A percentile compares a stretch with the other conserved stretches of the same genome.
These are phyloP conservation scores for Porphyrio hochstetteri DNA, from an alignment of 2,113 vertebrate species.

Conservation along the genomic window DNA sequence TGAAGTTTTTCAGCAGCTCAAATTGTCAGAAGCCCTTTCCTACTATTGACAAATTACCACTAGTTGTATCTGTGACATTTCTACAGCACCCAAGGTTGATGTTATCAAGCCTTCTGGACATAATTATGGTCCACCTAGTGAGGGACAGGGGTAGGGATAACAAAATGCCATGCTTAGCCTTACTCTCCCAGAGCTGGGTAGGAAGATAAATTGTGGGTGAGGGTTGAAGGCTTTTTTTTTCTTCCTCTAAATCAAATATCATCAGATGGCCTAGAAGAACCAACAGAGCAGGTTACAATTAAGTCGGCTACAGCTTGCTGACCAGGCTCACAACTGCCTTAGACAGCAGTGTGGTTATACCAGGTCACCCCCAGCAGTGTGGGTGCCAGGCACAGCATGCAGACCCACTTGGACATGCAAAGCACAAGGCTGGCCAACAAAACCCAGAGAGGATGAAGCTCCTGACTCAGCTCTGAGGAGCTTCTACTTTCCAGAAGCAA, in stretches of 20 bases:
- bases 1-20: background rate
- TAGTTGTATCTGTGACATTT: background rate
- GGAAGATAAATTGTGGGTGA: background rate
- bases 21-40: background rate
- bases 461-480: background rate
- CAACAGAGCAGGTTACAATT: background rate
- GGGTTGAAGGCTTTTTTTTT: too few species aligned
- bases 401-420: background rate
- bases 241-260: background rate
- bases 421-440: background rate
- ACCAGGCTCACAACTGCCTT: background rate
- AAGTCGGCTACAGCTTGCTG: background rate
- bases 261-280: background rate
- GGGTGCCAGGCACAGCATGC: background rate
- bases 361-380: too few species aligned
- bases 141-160: background rate
- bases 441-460: background rate
- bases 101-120: background rate
- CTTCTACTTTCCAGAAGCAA: background rate
- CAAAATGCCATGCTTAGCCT: background rate
- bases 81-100: too few species aligned
- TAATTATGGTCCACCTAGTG: too few species aligned
- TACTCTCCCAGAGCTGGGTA: background rate
- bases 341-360: background rate
- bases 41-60: background rate